phyloP scores from a whole-genome alignment of 2,888 invertebrate genomes.

The Empis stercorea region DNA sequence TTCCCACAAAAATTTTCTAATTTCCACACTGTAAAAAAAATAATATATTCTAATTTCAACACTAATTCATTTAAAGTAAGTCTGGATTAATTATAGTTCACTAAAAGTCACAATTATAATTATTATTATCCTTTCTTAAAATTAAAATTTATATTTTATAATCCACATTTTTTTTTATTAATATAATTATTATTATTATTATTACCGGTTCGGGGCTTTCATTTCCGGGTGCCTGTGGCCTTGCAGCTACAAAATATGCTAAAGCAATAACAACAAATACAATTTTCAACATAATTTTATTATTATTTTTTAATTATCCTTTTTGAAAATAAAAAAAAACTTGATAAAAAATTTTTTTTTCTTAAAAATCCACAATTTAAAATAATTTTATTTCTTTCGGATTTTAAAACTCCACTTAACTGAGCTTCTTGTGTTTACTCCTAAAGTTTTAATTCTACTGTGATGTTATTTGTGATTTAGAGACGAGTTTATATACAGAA shows the following conservation, averaged over 20 bases:
- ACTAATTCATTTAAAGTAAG: no score
- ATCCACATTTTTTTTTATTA: no score
- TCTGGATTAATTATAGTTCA: no score
- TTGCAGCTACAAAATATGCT: slow-evolving; percentile 16
- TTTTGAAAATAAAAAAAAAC: no score
- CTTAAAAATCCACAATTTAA: not conserved
- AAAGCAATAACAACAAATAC: slow-evolving; percentile 18
- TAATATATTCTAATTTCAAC: no score
- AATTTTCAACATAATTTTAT: slow-evolving; percentile 17
- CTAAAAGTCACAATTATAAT: no score
- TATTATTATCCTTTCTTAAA: no score
- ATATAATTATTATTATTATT: not conserved
- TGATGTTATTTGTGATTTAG: not conserved
- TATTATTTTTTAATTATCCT: not conserved
- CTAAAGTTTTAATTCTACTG: not conserved
- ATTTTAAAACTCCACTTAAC: no score
- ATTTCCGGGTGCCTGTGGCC: slow-evolving; percentile 22
- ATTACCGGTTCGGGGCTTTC: slow-evolving; percentile 27
- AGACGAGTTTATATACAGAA: not conserved
- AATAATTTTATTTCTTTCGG: not conserved
- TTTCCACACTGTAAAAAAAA: no score
- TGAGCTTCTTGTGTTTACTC: not conserved
- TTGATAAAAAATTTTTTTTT: no score
- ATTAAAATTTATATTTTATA: no score
- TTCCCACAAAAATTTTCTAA: not conserved